Conservation (phyloP, 2,113 vertebrate genomes). For the Erpornis zantholeuca region DNA sequence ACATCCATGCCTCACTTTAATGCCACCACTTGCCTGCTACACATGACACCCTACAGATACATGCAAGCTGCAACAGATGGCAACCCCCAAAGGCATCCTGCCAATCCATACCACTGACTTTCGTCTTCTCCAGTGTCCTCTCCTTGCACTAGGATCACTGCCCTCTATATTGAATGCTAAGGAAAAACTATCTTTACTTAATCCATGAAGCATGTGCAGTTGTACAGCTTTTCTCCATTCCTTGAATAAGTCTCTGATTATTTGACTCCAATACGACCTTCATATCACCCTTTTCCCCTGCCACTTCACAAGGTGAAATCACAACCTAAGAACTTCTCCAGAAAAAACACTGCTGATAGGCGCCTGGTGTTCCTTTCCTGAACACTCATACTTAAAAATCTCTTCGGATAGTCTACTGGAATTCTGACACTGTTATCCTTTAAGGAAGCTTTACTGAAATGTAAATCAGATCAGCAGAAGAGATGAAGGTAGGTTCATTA, state of each 20-base stretch:
- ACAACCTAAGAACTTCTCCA: neutral
- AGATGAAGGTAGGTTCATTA: neutral
- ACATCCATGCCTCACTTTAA: accelerated
- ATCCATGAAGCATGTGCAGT: conserved; percentile 5
- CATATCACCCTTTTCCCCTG: neutral
- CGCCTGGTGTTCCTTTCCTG: neutral
- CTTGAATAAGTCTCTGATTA: neutral
- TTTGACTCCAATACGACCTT: neutral
- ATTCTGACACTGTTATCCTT: neutral
- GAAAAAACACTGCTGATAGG: neutral
- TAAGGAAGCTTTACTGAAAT: neutral
- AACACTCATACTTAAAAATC: neutral
- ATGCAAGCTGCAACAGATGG: neutral
- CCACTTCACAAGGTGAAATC: neutral
- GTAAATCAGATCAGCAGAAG: neutral
- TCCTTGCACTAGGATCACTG: neutral
- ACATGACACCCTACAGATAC: neutral
- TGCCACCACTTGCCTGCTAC: neutral
- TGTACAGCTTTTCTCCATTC: neutral
- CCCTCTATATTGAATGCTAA: neutral
- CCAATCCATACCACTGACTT: neutral
- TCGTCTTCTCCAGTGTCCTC: neutral
- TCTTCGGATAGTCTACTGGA: neutral
- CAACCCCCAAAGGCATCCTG: neutral
- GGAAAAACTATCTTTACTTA: conserved; percentile 1